Evolutionary conservation across 2,113 vertebrate genomes (phyloP).

Genomic region (Asarcornis scutulata): DNA sequence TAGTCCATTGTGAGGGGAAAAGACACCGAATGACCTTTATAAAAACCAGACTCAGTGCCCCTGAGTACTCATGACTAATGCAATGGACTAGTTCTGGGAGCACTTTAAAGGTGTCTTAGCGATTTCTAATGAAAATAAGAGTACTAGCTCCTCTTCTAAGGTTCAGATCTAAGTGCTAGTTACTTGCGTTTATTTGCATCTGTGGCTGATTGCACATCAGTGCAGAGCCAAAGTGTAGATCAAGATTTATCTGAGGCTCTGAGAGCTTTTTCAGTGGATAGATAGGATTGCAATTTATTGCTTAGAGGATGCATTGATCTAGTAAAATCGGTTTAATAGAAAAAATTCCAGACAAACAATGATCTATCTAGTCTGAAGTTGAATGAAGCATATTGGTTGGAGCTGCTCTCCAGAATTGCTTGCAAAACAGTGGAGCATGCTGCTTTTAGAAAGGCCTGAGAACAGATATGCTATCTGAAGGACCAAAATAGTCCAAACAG

Average conservation of each 20-base stretch:
- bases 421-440: background rate
- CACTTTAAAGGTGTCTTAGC: background rate
- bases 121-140: background rate
- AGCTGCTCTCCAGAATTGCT: constrained; percentile 13
- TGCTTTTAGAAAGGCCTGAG: constrained; percentile 19
- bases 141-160: background rate
- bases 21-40: constrained; percentile 58
- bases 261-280: constrained; percentile 40
- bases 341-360: constrained; percentile 67
- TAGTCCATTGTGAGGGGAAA: constrained; percentile 56
- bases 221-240: background rate
- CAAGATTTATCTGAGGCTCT: constrained; percentile 49
- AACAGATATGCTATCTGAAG: constrained; percentile 6
- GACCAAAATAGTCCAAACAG: constrained; percentile 6
- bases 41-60: background rate
- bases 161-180: background rate
- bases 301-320: constrained; percentile 75
- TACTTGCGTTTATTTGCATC: constrained; percentile 34
- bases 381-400: constrained; percentile 46
- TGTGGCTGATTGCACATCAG: background rate
- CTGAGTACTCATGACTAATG: constrained; percentile 51
- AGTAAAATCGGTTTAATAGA: constrained; percentile 75
- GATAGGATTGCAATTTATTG: constrained; percentile 70
- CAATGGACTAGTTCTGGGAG: constrained; percentile 38
- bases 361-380: constrained; percentile 68